Base-by-base conservation (phyloP, 2,888 invertebrate species). In the Heliconius charithonia region DNA sequence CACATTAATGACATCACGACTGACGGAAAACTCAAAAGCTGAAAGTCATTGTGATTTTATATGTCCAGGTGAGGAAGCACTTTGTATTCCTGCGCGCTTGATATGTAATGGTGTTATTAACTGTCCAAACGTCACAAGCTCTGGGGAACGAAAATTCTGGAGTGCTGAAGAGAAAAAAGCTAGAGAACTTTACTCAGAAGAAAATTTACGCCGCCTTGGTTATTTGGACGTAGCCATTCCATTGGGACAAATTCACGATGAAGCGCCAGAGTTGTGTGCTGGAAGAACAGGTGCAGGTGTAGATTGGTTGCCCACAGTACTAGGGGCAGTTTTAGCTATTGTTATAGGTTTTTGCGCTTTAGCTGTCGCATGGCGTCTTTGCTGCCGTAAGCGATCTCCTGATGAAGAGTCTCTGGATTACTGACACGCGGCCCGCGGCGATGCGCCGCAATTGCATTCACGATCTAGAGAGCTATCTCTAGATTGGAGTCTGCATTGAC, bases 21-120 rank as follows among this genome's bases (percentile, higher is more conserved):
- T 98, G 75, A 97, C 96, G 56, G 97, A 97, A 85, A 96, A 63
- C 27, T 45, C 45, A 1, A 74, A 74, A 45, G 62, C 25, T 63
- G 74, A 74, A 27, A 63, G 62, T 45, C 74, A 74, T 25, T 98
- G 98, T 89, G 98, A 97, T 84, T 98, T 98, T 86, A 96, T 97
- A 79, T 98, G 98, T 90, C 98, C 98, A 0, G 98, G 98, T 4
- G 97, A 97, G 83, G 96, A 97, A 80, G 97, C 97, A 12, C 95
- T 97, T 29, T 98, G 98, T 88, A 98, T 98, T 87, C 98, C 98
- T 9, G 96, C 97, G 29, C 96, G 97, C 85, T 93, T 98, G 37
- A 96, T 98, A 3, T 98, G 98, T 90, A 98, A 98, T 87, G 98
- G 98, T 7, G 96, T 98, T 4, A 96, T 97, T 25, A 98, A 98